Conservation (phyloP, 2,113 vertebrate genomes). For the Coptodon rendalli region DNA sequence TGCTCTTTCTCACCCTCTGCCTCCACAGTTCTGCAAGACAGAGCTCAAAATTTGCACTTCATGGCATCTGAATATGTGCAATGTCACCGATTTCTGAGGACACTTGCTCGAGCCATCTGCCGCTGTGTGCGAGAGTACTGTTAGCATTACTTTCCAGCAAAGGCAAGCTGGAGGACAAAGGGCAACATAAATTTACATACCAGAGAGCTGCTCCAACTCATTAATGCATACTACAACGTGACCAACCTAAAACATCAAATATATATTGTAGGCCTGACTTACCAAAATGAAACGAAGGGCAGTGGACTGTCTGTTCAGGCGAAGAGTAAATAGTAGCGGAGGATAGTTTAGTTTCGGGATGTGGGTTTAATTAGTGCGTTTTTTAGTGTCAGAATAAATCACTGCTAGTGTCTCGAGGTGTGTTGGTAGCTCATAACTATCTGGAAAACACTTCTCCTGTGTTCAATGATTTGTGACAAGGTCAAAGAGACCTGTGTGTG, state of each 20-base stretch:
- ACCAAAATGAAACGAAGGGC: conserved; percentile 3
- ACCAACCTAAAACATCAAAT: conserved; percentile 20
- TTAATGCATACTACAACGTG: conserved; percentile 3
- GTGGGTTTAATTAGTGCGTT: background rate
- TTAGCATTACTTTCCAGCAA: conserved; percentile 28
- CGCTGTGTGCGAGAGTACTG: background rate
- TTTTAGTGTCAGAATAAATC: background rate
- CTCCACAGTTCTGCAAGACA: conserved; percentile 3
- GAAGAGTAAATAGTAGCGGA: background rate
- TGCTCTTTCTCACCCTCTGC: background rate
- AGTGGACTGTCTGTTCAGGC: background rate
- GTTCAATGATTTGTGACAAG: background rate
- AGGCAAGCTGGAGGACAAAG: conserved; percentile 34
- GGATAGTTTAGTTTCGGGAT: background rate
- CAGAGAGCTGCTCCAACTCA: conserved; percentile 7
- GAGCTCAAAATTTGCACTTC: background rate
- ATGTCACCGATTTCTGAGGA: conserved; percentile 27
- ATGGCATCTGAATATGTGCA: conserved; percentile 28
- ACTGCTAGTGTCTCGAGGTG: background rate
- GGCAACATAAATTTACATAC: conserved; percentile 43
- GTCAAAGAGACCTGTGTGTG: background rate
- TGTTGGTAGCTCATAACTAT: background rate
- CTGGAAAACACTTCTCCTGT: background rate
- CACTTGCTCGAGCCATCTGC: conserved; percentile 43
- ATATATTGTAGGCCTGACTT: background rate